These are phyloP conservation scores for Galemys pyrenaicus DNA, from an alignment of 2,113 vertebrate genomes.

Conservation along the genomic window DNA sequence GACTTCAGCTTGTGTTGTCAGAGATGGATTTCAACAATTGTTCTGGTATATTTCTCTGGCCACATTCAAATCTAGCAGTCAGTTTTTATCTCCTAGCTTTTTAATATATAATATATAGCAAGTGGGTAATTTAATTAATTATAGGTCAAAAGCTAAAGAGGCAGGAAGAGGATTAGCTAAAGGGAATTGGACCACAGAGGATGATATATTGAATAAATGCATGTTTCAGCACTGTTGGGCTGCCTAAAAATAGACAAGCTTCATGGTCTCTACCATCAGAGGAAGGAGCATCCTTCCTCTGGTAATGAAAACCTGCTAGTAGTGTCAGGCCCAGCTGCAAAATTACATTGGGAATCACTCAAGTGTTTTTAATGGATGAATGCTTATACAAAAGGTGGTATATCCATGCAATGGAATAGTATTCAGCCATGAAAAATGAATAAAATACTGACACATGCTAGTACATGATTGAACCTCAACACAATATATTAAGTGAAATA, in stretches of 20 bases:
- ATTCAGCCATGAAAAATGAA: too few species aligned
- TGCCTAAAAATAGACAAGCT: neutral
- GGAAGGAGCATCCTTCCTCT: rapidly evolving
- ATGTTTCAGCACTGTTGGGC: neutral
- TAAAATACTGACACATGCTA: too few species aligned
- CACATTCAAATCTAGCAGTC: neutral
- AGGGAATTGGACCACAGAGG: neutral
- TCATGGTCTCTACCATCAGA: neutral
- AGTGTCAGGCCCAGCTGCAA: too few species aligned
- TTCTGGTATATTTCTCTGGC: neutral
- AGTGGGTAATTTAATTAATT: neutral
- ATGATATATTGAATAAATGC: neutral
- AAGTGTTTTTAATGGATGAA: neutral
- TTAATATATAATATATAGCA: neutral
- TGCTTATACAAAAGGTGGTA: neutral
- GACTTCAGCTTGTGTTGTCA: rapidly evolving
- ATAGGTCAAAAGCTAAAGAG: neutral
- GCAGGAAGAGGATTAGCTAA: neutral
- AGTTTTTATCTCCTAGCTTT: neutral
- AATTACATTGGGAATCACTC: neutral
- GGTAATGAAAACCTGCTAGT: neutral
- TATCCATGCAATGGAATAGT: too few species aligned
- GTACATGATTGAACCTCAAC: too few species aligned
- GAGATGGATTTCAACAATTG: rapidly evolving
- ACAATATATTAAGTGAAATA: neutral